Evolutionary conservation across 2,888 invertebrate species (phyloP), one percentile per base, ranked within the genome.

Genomic region (Watsonalla binaria): DNA sequence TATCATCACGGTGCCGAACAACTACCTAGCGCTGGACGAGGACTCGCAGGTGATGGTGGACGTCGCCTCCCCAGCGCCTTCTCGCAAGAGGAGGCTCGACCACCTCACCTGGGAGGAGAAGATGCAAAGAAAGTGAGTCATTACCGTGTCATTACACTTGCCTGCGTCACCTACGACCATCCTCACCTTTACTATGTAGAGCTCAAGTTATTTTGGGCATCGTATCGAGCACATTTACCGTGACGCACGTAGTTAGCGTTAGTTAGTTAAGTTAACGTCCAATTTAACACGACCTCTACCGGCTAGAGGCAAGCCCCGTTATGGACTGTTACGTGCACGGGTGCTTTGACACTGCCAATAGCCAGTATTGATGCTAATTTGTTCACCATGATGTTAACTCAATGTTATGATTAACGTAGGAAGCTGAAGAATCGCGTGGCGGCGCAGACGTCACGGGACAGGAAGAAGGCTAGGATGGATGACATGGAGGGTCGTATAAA

Each of bases 371-470:
- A 8, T 47, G 47, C 45, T 39, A 52, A 47, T 52, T 49, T 34
- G 9, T 14, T 37, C 6, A 15, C 14, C 14, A 48, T 33, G 49
- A 49, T 37, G 13, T 54, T 58, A 56, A 39, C 34, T 46, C 51
- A 51, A 45, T 54, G 11, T 47, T 59, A 42, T 55, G 51, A 45
- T 53, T 56, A 53, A 57, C 89, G 35, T 82, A 98, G 98, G 82
- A 98, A 98, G 89, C 82, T 98, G 70, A 98, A 98, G 83, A 99
- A 99, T 82, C 93, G 99, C 64, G 98, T 99, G 34, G 99, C 99
- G 39, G 99, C 99, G 4, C 99, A 99, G 86, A 98, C 97, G 50
- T 99, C 99, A 0, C 93, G 99, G 53, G 99, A 99, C 84, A 93
- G 98, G 47, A 99, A 99, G 80, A 99, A 99, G 82, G 96, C 96